Base-by-base conservation (phyloP, 2,888 invertebrate species). In the Leptinotarsa tumamoca region DNA sequence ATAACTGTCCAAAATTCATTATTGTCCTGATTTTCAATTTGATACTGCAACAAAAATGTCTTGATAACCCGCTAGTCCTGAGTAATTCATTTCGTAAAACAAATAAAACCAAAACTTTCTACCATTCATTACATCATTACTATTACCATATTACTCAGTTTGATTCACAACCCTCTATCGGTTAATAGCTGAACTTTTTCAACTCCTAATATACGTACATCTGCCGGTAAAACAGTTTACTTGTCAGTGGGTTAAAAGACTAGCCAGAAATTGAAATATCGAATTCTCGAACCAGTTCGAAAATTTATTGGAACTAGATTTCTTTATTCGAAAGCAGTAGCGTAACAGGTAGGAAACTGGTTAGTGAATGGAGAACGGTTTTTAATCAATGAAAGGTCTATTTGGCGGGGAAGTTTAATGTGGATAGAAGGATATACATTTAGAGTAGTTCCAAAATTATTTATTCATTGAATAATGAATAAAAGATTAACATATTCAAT, bases 151-250 rank as follows among this genome's bases (percentile, higher is more conserved):
- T 43, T 43, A 43, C 43, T 54, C 67, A 70, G 79, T 67, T 73
- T 80, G 81, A 82, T 80, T 71, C 49, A 77, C 78, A 80, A 83
- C 85, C 85, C 81, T 83, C 87, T 87, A 81, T 83, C 86, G 87
- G 86, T 80, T 82, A 83, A 85, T 83, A 82, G 84, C 82, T 82
- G 85, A 87, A 88, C 83, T 86, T 84, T 86, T 86, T 85, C 80
- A 71, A 75, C 58, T 68, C 54, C 72, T 52, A 67, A 73, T 74
- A 61, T 72, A 78, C 71, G 77, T 77, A 80, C 74, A 77, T 79
- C 81, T 73, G 87, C 81, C 87, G 87, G 86, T 87, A 87, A 84
- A 81, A 83, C 85, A 87, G 87, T 79, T 82, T 80, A 79, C 85
- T 80, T 80, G 80, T 80, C 80, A 79, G 80, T 70, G 73, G 67